These are phyloP conservation scores for Brienomyrus brachyistius DNA, from an alignment of 2,113 vertebrate species.

Conservation along the genomic window DNA sequence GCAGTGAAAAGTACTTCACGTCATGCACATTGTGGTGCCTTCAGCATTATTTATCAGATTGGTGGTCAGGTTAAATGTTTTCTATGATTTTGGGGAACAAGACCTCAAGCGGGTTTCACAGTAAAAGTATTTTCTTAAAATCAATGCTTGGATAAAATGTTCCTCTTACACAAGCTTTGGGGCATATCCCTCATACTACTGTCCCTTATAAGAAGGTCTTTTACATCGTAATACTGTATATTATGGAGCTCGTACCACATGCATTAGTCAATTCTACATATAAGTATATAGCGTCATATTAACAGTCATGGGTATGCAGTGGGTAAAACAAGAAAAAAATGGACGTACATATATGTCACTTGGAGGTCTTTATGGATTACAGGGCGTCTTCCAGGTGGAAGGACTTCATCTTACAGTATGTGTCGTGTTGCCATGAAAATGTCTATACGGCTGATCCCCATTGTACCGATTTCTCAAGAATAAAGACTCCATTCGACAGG, in stretches of 20 bases:
- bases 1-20: background rate
- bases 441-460: background rate
- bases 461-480: background rate
- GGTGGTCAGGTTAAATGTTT: background rate
- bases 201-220: background rate
- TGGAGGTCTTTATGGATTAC: background rate
- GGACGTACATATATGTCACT: background rate
- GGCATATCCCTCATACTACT: background rate
- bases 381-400: background rate
- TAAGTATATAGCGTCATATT: background rate
- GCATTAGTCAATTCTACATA: background rate
- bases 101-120: background rate
- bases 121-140: background rate
- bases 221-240: background rate
- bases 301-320: background rate
- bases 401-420: background rate
- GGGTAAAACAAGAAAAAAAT: background rate
- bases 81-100: background rate
- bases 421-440: background rate
- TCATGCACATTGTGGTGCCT: background rate
- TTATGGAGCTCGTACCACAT: background rate
- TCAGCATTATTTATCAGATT: background rate
- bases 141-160: background rate
- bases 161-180: background rate
- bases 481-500: background rate